Evolutionary conservation across 2,888 invertebrate genomes (phyloP).

Genomic region (Zygogramma bicolorata): DNA sequence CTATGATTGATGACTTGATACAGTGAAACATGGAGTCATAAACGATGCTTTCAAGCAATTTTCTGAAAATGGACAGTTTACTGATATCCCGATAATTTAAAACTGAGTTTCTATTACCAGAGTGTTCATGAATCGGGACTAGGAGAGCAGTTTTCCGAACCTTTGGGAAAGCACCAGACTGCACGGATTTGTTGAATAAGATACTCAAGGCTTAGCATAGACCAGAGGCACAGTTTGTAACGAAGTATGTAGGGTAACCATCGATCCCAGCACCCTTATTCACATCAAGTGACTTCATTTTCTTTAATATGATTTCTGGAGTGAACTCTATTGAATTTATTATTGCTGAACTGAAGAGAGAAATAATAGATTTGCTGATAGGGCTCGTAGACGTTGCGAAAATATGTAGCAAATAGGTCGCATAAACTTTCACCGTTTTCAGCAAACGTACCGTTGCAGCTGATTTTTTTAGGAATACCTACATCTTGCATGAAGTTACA

Average conservation of each 20-base stretch:
- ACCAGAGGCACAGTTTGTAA: background rate
- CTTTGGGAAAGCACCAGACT: constrained; percentile 9
- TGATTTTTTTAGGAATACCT: background rate
- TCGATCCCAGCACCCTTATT: too few relatives aligned
- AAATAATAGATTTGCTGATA: background rate
- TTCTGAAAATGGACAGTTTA: too few relatives aligned
- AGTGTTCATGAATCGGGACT: background rate
- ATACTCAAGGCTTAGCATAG: background rate
- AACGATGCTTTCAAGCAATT: too few relatives aligned
- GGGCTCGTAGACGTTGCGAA: constrained; percentile 2
- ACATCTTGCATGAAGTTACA: background rate
- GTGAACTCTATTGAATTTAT: constrained; percentile 1
- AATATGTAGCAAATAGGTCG: too few relatives aligned
- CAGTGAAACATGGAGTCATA: too few relatives aligned
- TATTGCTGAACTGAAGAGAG: background rate
- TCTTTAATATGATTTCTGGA: background rate
- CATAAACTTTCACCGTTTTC: background rate
- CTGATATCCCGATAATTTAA: too few relatives aligned
- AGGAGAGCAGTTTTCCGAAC: background rate
- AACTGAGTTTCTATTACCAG: background rate
- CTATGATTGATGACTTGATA: too few relatives aligned
- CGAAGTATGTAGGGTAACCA: background rate
- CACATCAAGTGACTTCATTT: constrained; percentile 3
- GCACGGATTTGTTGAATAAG: constrained; percentile 3
- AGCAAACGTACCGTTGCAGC: background rate